phyloP scores from a whole-genome alignment of 2,797 vertebrate genomes.

The Hippoglossus hippoglossus region DNA sequence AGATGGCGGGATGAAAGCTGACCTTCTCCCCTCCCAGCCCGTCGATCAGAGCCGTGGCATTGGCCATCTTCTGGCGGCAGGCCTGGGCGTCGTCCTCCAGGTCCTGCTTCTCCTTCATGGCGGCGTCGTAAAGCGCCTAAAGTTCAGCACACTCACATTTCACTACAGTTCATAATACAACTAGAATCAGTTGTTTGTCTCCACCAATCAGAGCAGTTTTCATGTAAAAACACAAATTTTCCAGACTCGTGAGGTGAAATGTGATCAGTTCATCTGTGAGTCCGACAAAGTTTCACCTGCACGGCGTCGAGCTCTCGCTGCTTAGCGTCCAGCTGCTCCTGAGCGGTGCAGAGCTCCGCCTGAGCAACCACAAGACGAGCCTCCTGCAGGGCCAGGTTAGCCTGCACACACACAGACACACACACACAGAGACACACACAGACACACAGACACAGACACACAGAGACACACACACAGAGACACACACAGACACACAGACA shows the following conservation, averaged over 20 bases:
- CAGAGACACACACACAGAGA: too few relatives aligned
- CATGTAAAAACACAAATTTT: too few relatives aligned
- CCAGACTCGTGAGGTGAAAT: too few relatives aligned
- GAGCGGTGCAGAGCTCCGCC: conserved; percentile 82
- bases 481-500: too few relatives aligned
- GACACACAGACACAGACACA: too few relatives aligned
- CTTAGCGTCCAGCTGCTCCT: conserved; percentile 86
- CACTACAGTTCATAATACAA: too few relatives aligned
- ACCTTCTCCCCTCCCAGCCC: conserved; percentile 90
- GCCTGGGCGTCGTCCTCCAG: conserved; percentile 85
- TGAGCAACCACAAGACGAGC: conserved; percentile 84
- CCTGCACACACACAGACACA: conserved; percentile 63
- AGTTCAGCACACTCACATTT: not conserved
- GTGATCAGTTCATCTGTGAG: too few relatives aligned
- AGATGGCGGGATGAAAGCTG: not conserved
- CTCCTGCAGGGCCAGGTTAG: conserved; percentile 88
- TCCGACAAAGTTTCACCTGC: conserved; percentile 64
- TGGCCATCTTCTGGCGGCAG: conserved; percentile 87
- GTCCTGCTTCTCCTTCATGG: conserved; percentile 86
- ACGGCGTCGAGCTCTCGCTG: conserved; percentile 86
- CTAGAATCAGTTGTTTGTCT: too few relatives aligned
- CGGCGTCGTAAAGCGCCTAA: conserved; percentile 84
- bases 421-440: too few relatives aligned
- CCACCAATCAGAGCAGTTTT: too few relatives aligned
- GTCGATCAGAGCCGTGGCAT: conserved; percentile 86